Evolutionary conservation across 2,888 invertebrate genomes (phyloP), one percentile per base, ranked within the genome.

Genomic region (Branchellion lobata): DNA sequence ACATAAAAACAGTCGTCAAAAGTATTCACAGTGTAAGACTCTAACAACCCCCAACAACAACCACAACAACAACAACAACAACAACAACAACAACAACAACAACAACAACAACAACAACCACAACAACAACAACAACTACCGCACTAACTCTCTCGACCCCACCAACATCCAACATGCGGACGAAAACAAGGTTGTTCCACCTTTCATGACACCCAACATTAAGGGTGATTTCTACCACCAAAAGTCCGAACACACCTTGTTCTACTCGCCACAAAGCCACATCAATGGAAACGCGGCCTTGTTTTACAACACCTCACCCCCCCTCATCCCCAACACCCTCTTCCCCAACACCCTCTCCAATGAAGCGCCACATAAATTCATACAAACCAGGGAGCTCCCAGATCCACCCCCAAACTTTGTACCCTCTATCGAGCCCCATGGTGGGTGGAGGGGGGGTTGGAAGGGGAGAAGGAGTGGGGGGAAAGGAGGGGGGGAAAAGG

Each of bases 1-100:
- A 69, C 84, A 84, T 31, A 57, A 65, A 34, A 33, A 33, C 24
- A 83, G 84, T 27, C n/a, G 77, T 1, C 77, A 77, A 36, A 77
- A 77, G n/a, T 77, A 77, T 33, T 77, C 77, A 18, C 77, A 77
- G 65, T 77, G 77, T 36, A 77, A 77, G 40, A 24, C 53, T 18
- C 11, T 65, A 34, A 77, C 61, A 21, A 65, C 77, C 24, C 18
- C 77, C 21, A 14, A 51, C 21, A 73, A 73, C 73, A 36, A 36
- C 24, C 3, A 24, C 34, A 69, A 69, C 33, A 69, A 69, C 18
- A 8, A 33, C 40, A 36, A 27, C 47, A 34, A 5, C 21, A 29
- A 33, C 21, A 33, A 34, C 47, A 8, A 36, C 34, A 33, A 73
- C 18, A 73, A 73, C 34, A 73, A 27, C 24, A 27, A 40, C 21